Percentiles rank a stretch among this genome's conserved stretches.
Evolutionary conservation across 2,113 vertebrate species (phyloP).

Genomic region (Cranoglanis bouderius): DNA sequence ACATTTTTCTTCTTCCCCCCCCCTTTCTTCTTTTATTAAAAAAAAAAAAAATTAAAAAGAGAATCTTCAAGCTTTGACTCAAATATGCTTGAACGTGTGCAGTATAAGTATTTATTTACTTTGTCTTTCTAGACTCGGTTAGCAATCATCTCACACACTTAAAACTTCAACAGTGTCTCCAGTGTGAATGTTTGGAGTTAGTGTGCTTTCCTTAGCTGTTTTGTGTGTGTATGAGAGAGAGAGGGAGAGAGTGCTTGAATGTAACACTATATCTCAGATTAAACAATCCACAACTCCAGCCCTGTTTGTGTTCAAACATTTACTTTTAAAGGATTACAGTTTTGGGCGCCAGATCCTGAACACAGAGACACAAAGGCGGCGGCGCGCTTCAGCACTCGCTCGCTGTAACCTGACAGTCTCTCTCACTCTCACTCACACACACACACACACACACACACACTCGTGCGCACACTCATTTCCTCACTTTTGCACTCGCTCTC

Average conservation of each 20-base stretch:
- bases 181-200: slow-evolving; percentile 26
- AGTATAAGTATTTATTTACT: slow-evolving; percentile 27
- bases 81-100: slow-evolving; percentile 5
- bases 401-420: slow-evolving; percentile 51
- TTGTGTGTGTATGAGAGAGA: slow-evolving; percentile 2
- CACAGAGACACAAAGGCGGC: slow-evolving; percentile 82
- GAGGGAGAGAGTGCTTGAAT: slow-evolving; percentile 58
- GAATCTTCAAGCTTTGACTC: slow-evolving; percentile 10
- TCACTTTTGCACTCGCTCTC: background rate
- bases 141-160: slow-evolving; percentile 39
- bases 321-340: slow-evolving; percentile 80
- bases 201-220: background rate
- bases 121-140: slow-evolving; percentile 20
- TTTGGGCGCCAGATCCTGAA: slow-evolving; percentile 71
- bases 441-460: background rate
- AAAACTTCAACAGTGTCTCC: slow-evolving; percentile 30
- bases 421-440: background rate
- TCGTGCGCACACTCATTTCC: background rate
- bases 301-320: slow-evolving; percentile 84
- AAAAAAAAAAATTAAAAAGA: too few species aligned
- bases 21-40: too few species aligned
- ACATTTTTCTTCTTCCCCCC: too few species aligned
- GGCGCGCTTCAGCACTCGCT: slow-evolving; percentile 53
- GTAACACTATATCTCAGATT: slow-evolving; percentile 82
- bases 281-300: slow-evolving; percentile 80